phyloP scores from a whole-genome alignment of 2,888 invertebrate species.

The Eumacrocentrus americanus region DNA sequence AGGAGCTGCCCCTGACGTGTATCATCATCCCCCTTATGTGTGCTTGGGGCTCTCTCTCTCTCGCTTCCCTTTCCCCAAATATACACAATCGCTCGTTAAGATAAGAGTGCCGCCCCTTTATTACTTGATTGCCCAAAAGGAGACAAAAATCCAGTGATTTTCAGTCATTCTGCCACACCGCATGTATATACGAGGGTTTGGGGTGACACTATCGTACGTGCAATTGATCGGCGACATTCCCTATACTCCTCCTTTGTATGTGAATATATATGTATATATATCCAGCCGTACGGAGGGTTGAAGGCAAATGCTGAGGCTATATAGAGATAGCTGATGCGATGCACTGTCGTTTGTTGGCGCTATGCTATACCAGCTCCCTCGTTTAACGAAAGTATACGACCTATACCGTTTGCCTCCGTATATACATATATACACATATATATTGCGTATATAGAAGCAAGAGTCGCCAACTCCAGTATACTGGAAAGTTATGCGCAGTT shows the following conservation, averaged over 20 bases:
- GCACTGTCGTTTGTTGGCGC: too few relatives aligned
- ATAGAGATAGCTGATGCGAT: too few relatives aligned
- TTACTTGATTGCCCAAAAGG: conserved; percentile 39
- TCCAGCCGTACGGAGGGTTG: too few relatives aligned
- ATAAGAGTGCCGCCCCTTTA: conserved; percentile 40
- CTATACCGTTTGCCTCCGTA: too few relatives aligned
- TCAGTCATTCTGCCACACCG: conserved; percentile 27
- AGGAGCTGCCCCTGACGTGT: conserved; percentile 6
- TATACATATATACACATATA: too few relatives aligned
- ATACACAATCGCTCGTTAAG: conserved; percentile 45
- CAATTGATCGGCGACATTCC: conserved; percentile 35
- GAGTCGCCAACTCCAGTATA: too few relatives aligned
- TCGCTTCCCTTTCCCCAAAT: conserved; percentile 30
- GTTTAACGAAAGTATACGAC: too few relatives aligned
- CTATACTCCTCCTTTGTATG: neutral
- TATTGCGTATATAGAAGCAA: too few relatives aligned
- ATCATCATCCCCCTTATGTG: conserved; percentile 24
- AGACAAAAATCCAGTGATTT: conserved; percentile 36
- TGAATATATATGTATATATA: too few relatives aligned
- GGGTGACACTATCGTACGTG: conserved; percentile 34
- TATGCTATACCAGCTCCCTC: too few relatives aligned
- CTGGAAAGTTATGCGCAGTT: too few relatives aligned
- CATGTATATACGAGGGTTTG: neutral
- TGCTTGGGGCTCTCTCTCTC: conserved; percentile 18
- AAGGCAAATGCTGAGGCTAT: too few relatives aligned